Evolutionary conservation across 2,113 vertebrate species (phyloP), one percentile per base, ranked within the genome.

Genomic region (Indicator indicator): DNA sequence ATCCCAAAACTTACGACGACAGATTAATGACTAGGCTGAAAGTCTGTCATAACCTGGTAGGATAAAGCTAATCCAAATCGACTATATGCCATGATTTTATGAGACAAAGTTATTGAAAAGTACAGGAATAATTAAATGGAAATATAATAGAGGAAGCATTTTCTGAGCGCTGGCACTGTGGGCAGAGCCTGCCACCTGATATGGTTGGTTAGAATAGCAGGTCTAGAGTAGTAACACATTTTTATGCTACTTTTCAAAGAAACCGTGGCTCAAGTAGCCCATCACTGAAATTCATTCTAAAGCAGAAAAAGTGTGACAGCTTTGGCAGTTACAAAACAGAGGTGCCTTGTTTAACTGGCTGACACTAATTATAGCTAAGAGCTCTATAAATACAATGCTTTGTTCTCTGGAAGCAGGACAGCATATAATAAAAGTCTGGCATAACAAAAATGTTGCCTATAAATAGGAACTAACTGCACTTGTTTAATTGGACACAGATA

Each of bases 321-420:
- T 86, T 83, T 91, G 90, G 92, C 80, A 96, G 94, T 83, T 95
- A 93, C 65, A 82, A 94, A 97, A 98, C 96, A 98, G 96, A 96
- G 93, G 93, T 90, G 89, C 97, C 91, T 97, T 98, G 93, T 98
- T 97, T 96, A 87, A 60, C 59, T 79, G 96, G 89, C 81, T 97
- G 97, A 97, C 94, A 95, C 80, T 97, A 96, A 98, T 98, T 96
- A 94, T 23, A 94, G 96, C 94, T 96, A 98, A 97, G 93, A 93
- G 91, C 90, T 97, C 89, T 92, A 96, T 94, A 98, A 98, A 97
- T 97, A 97, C 26, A 36, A 50, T 92, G 70, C 93, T 97, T 95
- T 97, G 81, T 93, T 96, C 36, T 65, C 14, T 89, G 95, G 92
- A 90, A 94, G 70, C 91, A 91, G 94, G 93, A 91, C 89, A 97